Evolutionary conservation across 1,140 invertebrate species (phyloP), one percentile per base, ranked within the genome.

Genomic region (Trachymyrmex cornetzi): DNA sequence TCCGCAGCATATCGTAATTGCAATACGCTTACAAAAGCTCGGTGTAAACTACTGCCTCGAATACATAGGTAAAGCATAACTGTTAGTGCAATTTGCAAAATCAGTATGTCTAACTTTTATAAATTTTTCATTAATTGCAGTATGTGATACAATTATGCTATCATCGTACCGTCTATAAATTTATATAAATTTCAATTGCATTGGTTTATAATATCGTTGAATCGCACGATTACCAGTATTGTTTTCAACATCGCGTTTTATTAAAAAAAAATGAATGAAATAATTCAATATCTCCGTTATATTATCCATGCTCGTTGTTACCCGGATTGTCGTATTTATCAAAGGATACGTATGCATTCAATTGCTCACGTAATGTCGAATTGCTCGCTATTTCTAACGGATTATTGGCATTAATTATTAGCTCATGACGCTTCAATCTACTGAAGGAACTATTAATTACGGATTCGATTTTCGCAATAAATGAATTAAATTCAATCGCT

Each of bases 401-500:
- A 87, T 82, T 81, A 69, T 59, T 66, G 38, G 38, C 82, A 77
- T 89, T 86, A 86, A 89, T 89, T 77, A 88, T 86, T 48, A 77
- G 48, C 50, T 74, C 57, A 24, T 66, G 63, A 89, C 86, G 80
- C 66, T 89, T 89, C 48, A 50, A 74, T 87, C 12, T 77, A 71
- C 22, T 22, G 16, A 84, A 63, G 27, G 82, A 79, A 86, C 50
- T 75, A 77, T 80, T 89, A 89, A 88, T 89, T 38, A 53, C 19
- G 50, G 22, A 72, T 34, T 75, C 84, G 87, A 85, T 89, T 80
- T 53, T 71, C 1, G 12, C 1, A n/a, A 77, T 38, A 16, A 55
- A 24, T 27, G 30, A n/a, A 81, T 55, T 44, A 34, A 55, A 67
- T 19, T 14, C 9, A 44, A 27, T 0, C 5, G 5, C 1, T 14